A percentile compares a stretch with the other conserved stretches of the same genome.
Evolutionary conservation across 2,888 invertebrate genomes (phyloP).

Genomic region (Acrobasis consociella): DNA sequence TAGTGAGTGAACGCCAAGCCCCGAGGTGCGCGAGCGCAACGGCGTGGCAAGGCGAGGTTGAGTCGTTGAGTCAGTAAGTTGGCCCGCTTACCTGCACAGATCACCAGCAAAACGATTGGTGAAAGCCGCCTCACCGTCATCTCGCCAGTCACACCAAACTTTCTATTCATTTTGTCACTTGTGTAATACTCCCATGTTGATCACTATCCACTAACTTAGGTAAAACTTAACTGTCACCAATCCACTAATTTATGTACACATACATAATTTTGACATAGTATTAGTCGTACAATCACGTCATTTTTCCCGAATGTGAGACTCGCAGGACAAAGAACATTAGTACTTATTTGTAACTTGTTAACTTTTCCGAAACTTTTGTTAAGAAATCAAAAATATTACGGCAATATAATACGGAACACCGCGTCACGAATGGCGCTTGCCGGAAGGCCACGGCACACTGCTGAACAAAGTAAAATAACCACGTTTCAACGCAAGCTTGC

Average conservation of each 20-base stretch:
- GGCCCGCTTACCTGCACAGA: conserved; percentile 78
- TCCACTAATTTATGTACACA: conserved; percentile 14
- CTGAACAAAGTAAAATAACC: conserved; percentile 13
- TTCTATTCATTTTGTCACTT: conserved; percentile 60
- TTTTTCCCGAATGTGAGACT: not conserved
- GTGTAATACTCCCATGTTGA: conserved; percentile 68
- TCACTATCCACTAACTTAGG: conserved; percentile 48
- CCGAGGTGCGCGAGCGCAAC: conserved; percentile 36
- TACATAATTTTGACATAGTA: conserved; percentile 8
- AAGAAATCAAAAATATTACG: not conserved
- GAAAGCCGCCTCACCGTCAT: conserved; percentile 72
- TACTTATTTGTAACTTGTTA: not conserved
- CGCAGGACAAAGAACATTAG: not conserved
- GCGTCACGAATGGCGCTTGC: conserved; percentile 2
- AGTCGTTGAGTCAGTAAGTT: conserved; percentile 68
- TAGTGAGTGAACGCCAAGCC: conserved; percentile 43
- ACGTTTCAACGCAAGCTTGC: conserved; percentile 13
- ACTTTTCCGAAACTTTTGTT: not conserved
- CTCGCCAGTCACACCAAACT: conserved; percentile 66
- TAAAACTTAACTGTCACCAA: conserved; percentile 45
- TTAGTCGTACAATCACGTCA: not conserved
- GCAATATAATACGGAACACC: conserved; percentile 14
- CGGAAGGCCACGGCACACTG: conserved; percentile 9
- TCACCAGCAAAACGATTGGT: conserved; percentile 72
- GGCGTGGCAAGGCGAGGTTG: conserved; percentile 36